These are phyloP conservation scores for Amphimallon solstitiale DNA, from an alignment of 2,888 invertebrate species.

Conservation along the genomic window DNA sequence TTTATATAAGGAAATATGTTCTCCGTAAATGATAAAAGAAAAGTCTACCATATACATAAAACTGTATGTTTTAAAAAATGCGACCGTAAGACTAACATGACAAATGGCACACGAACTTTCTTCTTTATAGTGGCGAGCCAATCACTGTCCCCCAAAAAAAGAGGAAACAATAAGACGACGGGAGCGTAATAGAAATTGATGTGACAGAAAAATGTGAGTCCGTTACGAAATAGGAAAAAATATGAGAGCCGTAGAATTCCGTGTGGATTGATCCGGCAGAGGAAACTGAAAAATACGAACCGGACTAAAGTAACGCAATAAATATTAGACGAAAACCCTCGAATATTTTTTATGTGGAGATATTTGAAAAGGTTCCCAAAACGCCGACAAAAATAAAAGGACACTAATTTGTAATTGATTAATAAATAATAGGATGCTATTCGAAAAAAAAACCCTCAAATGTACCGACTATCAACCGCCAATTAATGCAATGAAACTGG, in stretches of 20 bases:
- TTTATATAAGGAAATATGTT: no score
- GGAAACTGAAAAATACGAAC: slow-evolving; percentile 11
- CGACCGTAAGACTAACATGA: slow-evolving; percentile 38
- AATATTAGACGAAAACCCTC: background rate
- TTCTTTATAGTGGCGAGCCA: slow-evolving; percentile 45
- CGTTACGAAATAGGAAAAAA: background rate
- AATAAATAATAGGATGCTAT: no score
- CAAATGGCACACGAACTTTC: slow-evolving; percentile 38
- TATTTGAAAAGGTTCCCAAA: background rate
- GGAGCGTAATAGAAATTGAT: slow-evolving; percentile 45
- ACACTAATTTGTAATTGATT: no score
- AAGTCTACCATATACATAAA: background rate
- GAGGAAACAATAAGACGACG: slow-evolving; percentile 19
- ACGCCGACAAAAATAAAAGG: no score
- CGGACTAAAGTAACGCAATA: background rate
- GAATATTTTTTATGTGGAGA: background rate
- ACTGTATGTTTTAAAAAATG: background rate
- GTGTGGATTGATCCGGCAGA: background rate
- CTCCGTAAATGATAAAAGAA: no score
- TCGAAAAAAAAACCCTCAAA: no score
- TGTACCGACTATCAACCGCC: no score
- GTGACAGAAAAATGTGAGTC: slow-evolving; percentile 37
- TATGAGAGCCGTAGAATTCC: slow-evolving; percentile 1
- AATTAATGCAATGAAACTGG: no score
- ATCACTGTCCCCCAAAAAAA: slow-evolving; percentile 34